Evolutionary conservation across 1,140 invertebrate species (phyloP), one percentile per base, ranked within the genome.

Genomic region (Alviniconcha marisindica): DNA sequence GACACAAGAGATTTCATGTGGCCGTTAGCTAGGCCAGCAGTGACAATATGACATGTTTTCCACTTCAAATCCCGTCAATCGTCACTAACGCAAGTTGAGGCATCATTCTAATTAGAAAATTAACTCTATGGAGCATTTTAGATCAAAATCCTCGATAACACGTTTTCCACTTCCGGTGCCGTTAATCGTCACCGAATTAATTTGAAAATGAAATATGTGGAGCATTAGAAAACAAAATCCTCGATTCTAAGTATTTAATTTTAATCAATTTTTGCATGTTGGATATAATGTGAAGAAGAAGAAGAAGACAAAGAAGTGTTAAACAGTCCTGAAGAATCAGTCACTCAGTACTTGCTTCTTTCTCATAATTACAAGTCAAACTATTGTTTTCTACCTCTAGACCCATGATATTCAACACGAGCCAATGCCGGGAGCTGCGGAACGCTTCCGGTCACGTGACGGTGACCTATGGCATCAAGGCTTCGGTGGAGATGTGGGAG

Each of bases 401-500:
- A 33, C 63, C 56, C 31, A 56, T 63, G 33, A 0, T 44, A 18
- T 77, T 63, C 28, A 66, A 63, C 73, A 77, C 33, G 4, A 77
- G 44, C 14, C 12, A 40, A 10, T 85, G 84, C 21, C 80, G 24
- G 48, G 31, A 33, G 44, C 56, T 85, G 60, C 71, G 40, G 24
- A 85, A 85, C 74, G 51, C 12, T 1, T 82, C 82, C 48, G 15
- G 36, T 28, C 48, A 38, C 15, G 56, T 54, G 36, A 21, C 12
- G 2, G 10, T 0, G 0, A 7, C 15, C 31, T 42, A 48, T 74
- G 90, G 90, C 10, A 85, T 91, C n/a, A n/a, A 82, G 28, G 81
- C 88, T 2, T 85, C 88, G 0, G 85, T 92, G 33, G 87, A 90
- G 44, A 78, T 89, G 77, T 87, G 86, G 63, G 86, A 88, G 42